Conservation (phyloP, 2,797 vertebrate genomes). For the Sebastes hubbsi region DNA sequence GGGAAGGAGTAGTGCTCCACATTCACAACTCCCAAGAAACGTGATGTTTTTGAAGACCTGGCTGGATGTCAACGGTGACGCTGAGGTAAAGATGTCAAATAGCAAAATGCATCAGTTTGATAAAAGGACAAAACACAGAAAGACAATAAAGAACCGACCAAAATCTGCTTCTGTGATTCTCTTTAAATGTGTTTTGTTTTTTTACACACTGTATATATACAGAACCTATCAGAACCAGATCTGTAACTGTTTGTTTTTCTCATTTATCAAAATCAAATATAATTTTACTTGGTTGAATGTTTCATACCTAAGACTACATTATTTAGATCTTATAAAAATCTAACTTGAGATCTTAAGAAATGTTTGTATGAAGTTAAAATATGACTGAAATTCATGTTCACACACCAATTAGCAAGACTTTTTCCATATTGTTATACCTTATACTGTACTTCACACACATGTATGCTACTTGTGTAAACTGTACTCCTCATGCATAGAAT, state of each 20-base stretch:
- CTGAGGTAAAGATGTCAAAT: conserved; percentile 36
- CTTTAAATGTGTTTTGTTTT: neutral
- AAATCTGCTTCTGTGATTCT: neutral
- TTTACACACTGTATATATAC: neutral
- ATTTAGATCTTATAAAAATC: neutral
- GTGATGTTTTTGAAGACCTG: conserved; percentile 46
- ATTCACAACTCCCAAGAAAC: conserved; percentile 24
- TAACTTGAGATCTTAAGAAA: neutral
- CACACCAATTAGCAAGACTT: neutral
- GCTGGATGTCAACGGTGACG: conserved; percentile 35
- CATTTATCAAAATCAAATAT: neutral
- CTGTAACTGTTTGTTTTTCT: neutral
- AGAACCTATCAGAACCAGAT: neutral
- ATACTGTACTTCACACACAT: neutral
- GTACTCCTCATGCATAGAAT: neutral
- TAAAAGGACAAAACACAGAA: neutral
- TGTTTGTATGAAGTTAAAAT: too few species aligned
- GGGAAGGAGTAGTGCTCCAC: conserved; percentile 29
- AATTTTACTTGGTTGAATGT: neutral
- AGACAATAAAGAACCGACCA: neutral
- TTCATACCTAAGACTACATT: neutral
- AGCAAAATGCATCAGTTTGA: neutral
- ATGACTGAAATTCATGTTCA: too few species aligned
- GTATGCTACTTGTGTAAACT: neutral
- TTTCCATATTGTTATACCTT: neutral